Percentiles rank a stretch among this genome's conserved stretches.
These are phyloP conservation scores for Spatulosminthurus flaviceps DNA, from an alignment of 2,888 invertebrate genomes.

Conservation along the genomic window DNA sequence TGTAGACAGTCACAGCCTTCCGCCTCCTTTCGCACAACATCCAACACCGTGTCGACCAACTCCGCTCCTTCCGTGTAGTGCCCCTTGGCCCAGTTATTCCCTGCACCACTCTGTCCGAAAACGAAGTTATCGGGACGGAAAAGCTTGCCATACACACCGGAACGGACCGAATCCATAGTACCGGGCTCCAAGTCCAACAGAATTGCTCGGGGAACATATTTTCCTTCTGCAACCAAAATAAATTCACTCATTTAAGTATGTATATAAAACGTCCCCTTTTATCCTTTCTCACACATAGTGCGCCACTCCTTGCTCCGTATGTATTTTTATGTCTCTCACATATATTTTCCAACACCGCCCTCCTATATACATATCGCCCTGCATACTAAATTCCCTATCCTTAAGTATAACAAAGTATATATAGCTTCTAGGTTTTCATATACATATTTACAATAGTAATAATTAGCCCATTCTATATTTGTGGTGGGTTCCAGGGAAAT, in stretches of 20 bases:
- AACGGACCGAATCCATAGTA: slow-evolving; percentile 96
- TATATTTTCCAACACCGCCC: too few species aligned
- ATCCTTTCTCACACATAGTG: too few species aligned
- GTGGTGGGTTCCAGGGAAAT: too few species aligned
- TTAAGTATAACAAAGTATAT: too few species aligned
- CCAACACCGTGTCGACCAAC: slow-evolving; percentile 77
- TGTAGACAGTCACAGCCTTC: slow-evolving; percentile 91
- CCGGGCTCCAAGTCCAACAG: slow-evolving; percentile 96
- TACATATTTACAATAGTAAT: too few species aligned
- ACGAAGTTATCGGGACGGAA: slow-evolving; percentile 78
- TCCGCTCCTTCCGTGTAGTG: slow-evolving; percentile 72
- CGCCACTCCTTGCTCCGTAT: too few species aligned
- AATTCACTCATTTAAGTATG: not conserved
- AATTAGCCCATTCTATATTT: too few species aligned
- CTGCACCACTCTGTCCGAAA: slow-evolving; percentile 71
- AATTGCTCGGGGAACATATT: slow-evolving; percentile 93
- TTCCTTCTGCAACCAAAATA: slow-evolving; percentile 72
- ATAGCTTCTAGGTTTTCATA: too few species aligned
- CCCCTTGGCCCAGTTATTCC: slow-evolving; percentile 72
- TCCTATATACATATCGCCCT: too few species aligned
- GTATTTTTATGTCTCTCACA: too few species aligned
- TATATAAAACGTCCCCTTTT: not conserved
- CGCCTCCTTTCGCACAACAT: slow-evolving; percentile 85
- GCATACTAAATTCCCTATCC: too few species aligned
- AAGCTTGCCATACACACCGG: slow-evolving; percentile 84